A percentile compares a stretch with the other conserved stretches of the same genome.
Conservation (phyloP, 2,888 invertebrate species). For the Copidosoma aretas region DNA sequence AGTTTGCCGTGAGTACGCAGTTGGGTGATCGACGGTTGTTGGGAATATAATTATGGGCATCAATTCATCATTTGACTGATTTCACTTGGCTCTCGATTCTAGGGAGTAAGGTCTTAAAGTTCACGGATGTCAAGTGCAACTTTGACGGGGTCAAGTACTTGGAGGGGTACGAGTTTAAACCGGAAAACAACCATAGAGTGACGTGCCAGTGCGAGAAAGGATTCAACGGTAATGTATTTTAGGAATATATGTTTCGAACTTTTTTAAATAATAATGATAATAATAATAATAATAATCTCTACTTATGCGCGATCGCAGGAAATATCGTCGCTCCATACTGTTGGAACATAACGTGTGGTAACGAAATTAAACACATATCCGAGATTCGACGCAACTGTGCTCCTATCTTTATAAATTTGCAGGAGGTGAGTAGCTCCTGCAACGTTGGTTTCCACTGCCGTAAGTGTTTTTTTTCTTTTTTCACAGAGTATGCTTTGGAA, state of each 20-base stretch:
- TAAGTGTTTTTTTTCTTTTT: neutral
- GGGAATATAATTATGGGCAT: neutral
- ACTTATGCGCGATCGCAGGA: neutral
- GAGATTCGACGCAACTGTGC: neutral
- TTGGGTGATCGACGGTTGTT: neutral
- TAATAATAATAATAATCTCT: neutral
- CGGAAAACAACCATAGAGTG: neutral
- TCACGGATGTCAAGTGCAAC: neutral
- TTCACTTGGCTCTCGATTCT: neutral
- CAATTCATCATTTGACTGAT: too few species aligned
- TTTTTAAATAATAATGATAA: neutral
- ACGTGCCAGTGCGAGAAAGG: neutral
- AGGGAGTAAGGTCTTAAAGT: neutral
- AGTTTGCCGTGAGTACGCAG: neutral
- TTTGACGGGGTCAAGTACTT: neutral
- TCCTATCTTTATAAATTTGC: neutral
- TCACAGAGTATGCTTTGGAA: too few species aligned
- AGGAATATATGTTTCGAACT: neutral
- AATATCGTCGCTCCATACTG: neutral
- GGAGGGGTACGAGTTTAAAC: neutral
- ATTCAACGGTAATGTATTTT: neutral
- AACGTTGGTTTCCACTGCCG: neutral
- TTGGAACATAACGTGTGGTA: neutral
- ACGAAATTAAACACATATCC: neutral
- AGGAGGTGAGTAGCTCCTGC: neutral